A percentile compares a stretch with the other conserved stretches of the same genome.
These are phyloP conservation scores for Tringa solitaria DNA, from an alignment of 2,113 vertebrate genomes.

Conservation along the genomic window DNA sequence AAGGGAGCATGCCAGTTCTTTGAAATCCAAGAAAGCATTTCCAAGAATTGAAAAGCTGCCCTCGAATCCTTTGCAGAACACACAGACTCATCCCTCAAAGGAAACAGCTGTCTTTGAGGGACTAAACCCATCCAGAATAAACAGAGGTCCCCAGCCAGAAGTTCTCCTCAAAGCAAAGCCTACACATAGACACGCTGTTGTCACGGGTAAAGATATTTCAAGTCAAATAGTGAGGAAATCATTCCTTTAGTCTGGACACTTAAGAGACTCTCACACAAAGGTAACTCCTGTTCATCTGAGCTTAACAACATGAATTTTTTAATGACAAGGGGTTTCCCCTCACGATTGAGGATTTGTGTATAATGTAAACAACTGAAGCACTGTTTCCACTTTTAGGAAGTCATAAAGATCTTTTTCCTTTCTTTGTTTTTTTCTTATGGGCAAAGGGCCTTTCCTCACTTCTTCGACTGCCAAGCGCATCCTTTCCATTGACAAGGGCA, in stretches of 20 bases:
- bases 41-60: constrained; percentile 12
- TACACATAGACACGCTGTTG: accelerated
- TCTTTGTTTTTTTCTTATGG: not conserved
- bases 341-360: not conserved
- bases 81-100: not conserved
- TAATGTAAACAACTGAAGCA: not conserved
- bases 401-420: not conserved
- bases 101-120: not conserved
- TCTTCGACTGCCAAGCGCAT: not conserved
- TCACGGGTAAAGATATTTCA: not conserved
- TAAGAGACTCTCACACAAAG: not conserved
- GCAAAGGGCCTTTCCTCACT: not conserved
- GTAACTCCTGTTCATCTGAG: not conserved
- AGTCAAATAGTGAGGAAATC: not conserved
- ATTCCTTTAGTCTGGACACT: not conserved
- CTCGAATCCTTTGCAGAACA: not conserved
- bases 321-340: not conserved
- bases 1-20: not conserved
- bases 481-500: not conserved
- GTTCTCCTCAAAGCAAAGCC: not conserved
- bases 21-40: constrained; percentile 25
- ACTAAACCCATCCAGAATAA: constrained; percentile 2
- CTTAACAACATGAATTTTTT: not conserved
- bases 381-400: not conserved
- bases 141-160: not conserved